phyloP scores from a whole-genome alignment of 2,888 invertebrate genomes.

The Bugula neritina region DNA sequence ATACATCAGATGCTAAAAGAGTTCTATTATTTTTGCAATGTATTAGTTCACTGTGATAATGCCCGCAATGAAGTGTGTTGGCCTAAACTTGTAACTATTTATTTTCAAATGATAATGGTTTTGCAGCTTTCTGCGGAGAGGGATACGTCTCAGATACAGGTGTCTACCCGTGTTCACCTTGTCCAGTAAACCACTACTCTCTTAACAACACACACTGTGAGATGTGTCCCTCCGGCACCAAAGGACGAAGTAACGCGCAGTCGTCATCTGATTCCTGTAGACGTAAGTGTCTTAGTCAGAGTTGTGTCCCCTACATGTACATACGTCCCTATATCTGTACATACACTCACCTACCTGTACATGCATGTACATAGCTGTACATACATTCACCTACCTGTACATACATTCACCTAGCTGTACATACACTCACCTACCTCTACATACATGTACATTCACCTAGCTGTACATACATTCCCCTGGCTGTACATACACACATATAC shows the following conservation, averaged over 20 bases:
- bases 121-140: no score
- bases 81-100: no score
- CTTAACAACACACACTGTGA: conserved; percentile 33
- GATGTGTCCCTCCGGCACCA: conserved; percentile 33
- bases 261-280: conserved; percentile 32
- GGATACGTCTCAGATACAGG: conserved; percentile 1
- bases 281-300: conserved; percentile 34
- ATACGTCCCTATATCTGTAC: neutral
- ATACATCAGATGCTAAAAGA: no score
- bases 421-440: neutral
- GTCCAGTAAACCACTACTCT: conserved; percentile 36
- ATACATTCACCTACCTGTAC: neutral
- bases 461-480: neutral
- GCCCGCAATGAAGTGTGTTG: no score
- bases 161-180: conserved; percentile 34
- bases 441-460: neutral
- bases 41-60: no score
- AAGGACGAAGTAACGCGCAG: conserved; percentile 34
- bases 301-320: neutral
- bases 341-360: neutral
- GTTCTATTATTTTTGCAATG: no score
- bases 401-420: neutral
- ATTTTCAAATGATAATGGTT: no score
- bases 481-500: neutral
- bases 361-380: neutral